These are phyloP conservation scores for Paedocypris sp. DNA, from an alignment of 2,113 vertebrate species.

Conservation along the genomic window DNA sequence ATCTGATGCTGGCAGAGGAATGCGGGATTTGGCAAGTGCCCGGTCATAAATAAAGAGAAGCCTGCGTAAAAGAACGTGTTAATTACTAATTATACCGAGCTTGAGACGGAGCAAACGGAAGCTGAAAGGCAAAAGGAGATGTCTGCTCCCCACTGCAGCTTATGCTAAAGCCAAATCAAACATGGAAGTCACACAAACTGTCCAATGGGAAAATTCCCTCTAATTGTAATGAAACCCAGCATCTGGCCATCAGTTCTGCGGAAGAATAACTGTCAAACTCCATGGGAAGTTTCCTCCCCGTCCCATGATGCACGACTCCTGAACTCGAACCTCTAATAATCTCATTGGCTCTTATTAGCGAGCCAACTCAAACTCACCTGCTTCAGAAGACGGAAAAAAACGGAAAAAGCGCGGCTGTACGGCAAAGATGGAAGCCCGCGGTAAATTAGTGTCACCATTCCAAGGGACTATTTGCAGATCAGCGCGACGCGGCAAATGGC, in stretches of 20 bases:
- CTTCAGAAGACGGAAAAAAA: not conserved
- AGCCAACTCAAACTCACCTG: not conserved
- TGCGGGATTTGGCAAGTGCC: constrained; percentile 65
- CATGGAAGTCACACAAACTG: constrained; percentile 23
- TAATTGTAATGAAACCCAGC: constrained; percentile 4
- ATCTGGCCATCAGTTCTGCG: not conserved
- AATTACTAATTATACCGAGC: constrained; percentile 62
- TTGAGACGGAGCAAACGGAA: constrained; percentile 31
- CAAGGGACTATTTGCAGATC: constrained; percentile 21
- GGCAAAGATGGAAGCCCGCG: not conserved
- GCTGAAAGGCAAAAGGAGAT: constrained; percentile 40
- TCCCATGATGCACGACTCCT: not conserved
- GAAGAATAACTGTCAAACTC: not conserved
- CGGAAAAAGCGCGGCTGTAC: not conserved
- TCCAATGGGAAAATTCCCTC: constrained; percentile 1
- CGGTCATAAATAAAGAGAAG: constrained; percentile 57
- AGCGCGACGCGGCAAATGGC: constrained; percentile 30
- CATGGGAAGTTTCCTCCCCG: not conserved
- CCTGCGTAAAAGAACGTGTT: constrained; percentile 59
- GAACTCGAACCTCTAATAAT: constrained; percentile 9
- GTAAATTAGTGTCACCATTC: constrained; percentile 15
- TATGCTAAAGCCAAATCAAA: constrained; percentile 38
- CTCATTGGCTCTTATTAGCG: constrained; percentile 13
- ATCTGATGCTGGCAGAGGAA: constrained; percentile 68
- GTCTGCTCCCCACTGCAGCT: constrained; percentile 12